These are phyloP conservation scores for Leptatherina wallacei DNA, from an alignment of 2,797 vertebrate genomes.

Conservation along the genomic window DNA sequence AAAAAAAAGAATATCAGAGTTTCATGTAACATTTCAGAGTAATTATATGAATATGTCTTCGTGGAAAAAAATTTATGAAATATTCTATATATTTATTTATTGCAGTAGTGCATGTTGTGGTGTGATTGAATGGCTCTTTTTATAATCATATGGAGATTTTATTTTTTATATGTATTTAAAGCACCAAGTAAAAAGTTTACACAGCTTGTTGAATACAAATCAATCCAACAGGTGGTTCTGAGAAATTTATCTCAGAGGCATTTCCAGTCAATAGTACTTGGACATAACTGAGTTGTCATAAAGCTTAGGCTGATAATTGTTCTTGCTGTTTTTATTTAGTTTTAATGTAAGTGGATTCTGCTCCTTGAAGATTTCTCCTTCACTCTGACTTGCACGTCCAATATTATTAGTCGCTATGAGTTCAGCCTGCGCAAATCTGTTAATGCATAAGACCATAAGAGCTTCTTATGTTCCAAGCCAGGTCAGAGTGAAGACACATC, in stretches of 20 bases:
- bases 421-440: slow-evolving; percentile 93
- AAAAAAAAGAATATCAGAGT: too few relatives aligned
- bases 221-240: slow-evolving; percentile 71
- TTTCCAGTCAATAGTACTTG: slow-evolving; percentile 70
- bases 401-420: slow-evolving; percentile 93
- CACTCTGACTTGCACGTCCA: slow-evolving; percentile 86
- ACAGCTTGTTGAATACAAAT: slow-evolving; percentile 34
- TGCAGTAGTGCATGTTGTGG: background rate
- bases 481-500: slow-evolving; percentile 92
- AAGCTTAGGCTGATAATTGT: slow-evolving; percentile 75
- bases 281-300: slow-evolving; percentile 73
- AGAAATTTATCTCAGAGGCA: slow-evolving; percentile 59
- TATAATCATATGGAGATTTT: too few relatives aligned
- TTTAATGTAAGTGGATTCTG: slow-evolving; percentile 92
- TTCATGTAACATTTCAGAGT: background rate
- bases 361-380: slow-evolving; percentile 85
- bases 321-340: slow-evolving; percentile 85
- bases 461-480: slow-evolving; percentile 91
- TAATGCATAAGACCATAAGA: slow-evolving; percentile 97
- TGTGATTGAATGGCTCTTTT: background rate
- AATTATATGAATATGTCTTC: background rate
- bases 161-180: background rate
- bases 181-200: slow-evolving; percentile 25
- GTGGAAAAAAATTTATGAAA: too few relatives aligned
- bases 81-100: background rate